Conservation (phyloP, 2,113 vertebrate species). For the Mirounga angustirostris region DNA sequence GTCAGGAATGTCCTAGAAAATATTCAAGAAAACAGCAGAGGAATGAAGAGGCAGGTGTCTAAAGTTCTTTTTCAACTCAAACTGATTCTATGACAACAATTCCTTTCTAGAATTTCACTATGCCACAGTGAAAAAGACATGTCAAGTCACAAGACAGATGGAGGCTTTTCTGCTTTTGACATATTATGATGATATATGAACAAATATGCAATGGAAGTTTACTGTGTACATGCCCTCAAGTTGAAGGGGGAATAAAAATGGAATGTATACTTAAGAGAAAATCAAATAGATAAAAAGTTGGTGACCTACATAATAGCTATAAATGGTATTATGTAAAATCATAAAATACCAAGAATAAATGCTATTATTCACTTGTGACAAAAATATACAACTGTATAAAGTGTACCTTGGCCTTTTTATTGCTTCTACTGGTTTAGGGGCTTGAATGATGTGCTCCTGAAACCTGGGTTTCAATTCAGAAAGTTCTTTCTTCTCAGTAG, state of each 20-base stretch:
- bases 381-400: background rate
- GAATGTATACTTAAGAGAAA: conserved; percentile 8
- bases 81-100: background rate
- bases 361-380: background rate
- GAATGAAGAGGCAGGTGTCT: background rate
- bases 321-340: background rate
- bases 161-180: background rate
- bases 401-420: conserved; percentile 95
- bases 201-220: background rate
- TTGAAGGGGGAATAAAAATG: background rate
- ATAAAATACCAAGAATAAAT: conserved; percentile 5
- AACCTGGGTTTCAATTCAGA: conserved; percentile 93
- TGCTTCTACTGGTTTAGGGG: conserved; percentile 95
- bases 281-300: background rate
- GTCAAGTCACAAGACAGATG: background rate
- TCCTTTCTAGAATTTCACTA: background rate
- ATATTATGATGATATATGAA: background rate
- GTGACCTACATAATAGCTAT: background rate
- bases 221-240: background rate
- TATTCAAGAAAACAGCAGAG: background rate
- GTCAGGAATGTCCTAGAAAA: background rate
- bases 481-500: conserved; percentile 92
- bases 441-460: conserved; percentile 95
- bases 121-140: background rate
- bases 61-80: conserved; percentile 41